Base-by-base conservation (phyloP, 2,113 vertebrate genomes). In the Petrocephalus microphthalmus region DNA sequence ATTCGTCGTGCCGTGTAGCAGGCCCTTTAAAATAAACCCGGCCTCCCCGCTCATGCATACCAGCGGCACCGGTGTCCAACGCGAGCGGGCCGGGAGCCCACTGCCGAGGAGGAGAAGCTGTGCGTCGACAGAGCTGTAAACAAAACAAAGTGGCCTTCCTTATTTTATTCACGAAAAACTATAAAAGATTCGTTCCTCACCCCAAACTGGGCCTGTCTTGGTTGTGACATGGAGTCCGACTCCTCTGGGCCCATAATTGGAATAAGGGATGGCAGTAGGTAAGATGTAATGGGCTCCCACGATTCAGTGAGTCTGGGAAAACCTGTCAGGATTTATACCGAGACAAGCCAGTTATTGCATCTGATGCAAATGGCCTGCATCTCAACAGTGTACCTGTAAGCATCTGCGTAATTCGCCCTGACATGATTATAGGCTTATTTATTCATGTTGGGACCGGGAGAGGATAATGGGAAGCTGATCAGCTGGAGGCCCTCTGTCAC, bases 281-380 rank as follows among this genome's bases (percentile, higher is more conserved):
- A 84, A 29, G 49, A 51, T 84, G 81, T 84, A 88, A 88, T 85
- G 81, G 88, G 88, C 53, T 67, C 42, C 45, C 64, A 49, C 56
- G 47, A 85, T 88, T 88, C 45, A 57, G 56, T 67, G 82, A 85
- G 45, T 45, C 88, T 64, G 10, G 22, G 81, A 85, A 56, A 88
- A 88, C 81, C 88, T 85, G 88, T 88, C 88, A 88, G 45, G 25
- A 88, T 88, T 67, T 81, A 88, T 85, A 85, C 84, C 60, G 33
- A 88, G 56, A 49, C 52, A 71, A 85, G 85, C 54, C 82, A 67
- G 52, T 84, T 88, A 84, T 88, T 85, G n/a, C 82, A 88, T 45
- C 84, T 84, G 57, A 88, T 47, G 54, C 78, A 82, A 52, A 88
- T 60, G 57, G 54, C 88, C 88, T 85, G 88, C 88, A 88, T 88